phyloP scores from a whole-genome alignment of 2,113 vertebrate genomes.

The Planiliza haematocheilus region DNA sequence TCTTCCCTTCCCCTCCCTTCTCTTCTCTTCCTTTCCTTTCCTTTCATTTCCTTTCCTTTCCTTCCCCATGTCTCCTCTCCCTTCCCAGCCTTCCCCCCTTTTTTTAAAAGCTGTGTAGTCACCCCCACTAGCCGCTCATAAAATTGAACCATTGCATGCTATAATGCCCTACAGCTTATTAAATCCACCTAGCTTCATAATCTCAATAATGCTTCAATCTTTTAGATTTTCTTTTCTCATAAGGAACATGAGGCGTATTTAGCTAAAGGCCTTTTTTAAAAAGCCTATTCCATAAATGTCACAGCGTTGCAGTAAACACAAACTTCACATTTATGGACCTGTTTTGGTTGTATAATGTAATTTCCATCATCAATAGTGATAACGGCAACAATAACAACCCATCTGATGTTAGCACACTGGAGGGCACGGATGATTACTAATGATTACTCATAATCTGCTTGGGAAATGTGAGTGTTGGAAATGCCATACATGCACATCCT shows the following conservation, averaged over 20 bases:
- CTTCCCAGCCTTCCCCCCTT: background rate
- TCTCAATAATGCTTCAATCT: conserved; percentile 29
- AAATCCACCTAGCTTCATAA: conserved; percentile 36
- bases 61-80: background rate
- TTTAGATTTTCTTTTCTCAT: conserved; percentile 17
- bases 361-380: conserved; percentile 48
- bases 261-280: conserved; percentile 29
- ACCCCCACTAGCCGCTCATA: conserved; percentile 25
- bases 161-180: conserved; percentile 29
- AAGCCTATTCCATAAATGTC: conserved; percentile 51
- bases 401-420: conserved; percentile 40
- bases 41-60: background rate
- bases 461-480: conserved; percentile 59
- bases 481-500: conserved; percentile 64
- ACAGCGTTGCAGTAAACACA: conserved; percentile 32
- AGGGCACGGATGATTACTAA: conserved; percentile 67
- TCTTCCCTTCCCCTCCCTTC: background rate
- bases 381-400: conserved; percentile 53
- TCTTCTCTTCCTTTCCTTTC: background rate
- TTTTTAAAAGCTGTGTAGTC: conserved; percentile 15
- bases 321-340: conserved; percentile 44
- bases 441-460: conserved; percentile 73
- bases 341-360: conserved; percentile 33
- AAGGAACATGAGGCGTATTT: conserved; percentile 15
- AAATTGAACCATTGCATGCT: conserved; percentile 21